Conservation (phyloP, 2,113 vertebrate species). For the Petaurus breviceps region DNA sequence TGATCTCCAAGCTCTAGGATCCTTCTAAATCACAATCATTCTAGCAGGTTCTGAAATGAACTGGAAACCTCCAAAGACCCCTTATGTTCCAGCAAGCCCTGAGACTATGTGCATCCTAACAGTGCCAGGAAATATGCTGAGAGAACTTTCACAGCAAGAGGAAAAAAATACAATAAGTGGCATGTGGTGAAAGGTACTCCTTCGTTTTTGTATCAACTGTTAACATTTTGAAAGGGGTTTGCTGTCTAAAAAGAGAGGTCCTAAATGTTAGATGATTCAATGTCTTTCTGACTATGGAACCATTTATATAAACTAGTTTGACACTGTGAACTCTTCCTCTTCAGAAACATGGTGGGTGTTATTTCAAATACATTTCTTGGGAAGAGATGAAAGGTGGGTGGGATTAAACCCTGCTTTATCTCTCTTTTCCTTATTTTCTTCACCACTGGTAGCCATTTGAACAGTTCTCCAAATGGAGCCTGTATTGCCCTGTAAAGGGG, state of each 20-base stretch:
- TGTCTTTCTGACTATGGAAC: neutral
- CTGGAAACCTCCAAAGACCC: neutral
- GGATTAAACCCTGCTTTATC: neutral
- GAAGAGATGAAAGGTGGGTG: neutral
- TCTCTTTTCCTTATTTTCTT: slow-evolving; percentile 31
- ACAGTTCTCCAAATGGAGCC: slow-evolving; percentile 59
- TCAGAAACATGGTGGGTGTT: neutral
- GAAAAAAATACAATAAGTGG: neutral
- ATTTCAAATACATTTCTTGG: neutral
- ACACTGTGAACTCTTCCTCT: neutral
- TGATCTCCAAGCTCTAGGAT: neutral
- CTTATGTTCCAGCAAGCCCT: neutral
- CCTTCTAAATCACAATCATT: neutral
- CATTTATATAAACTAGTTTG: neutral
- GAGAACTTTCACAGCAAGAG: neutral
- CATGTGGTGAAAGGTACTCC: neutral
- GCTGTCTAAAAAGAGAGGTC: neutral
- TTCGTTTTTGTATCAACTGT: neutral
- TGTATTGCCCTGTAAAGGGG: slow-evolving; percentile 61
- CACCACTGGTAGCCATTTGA: slow-evolving; percentile 22
- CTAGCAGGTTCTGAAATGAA: neutral
- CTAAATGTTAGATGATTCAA: neutral
- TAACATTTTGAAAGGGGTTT: slow-evolving; percentile 3
- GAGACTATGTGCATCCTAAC: neutral
- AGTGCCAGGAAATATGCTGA: neutral